A percentile compares a stretch with the other conserved stretches of the same genome.
These are phyloP conservation scores for Vulpes ferrilata DNA, from an alignment of 2,113 vertebrate species.

Conservation along the genomic window DNA sequence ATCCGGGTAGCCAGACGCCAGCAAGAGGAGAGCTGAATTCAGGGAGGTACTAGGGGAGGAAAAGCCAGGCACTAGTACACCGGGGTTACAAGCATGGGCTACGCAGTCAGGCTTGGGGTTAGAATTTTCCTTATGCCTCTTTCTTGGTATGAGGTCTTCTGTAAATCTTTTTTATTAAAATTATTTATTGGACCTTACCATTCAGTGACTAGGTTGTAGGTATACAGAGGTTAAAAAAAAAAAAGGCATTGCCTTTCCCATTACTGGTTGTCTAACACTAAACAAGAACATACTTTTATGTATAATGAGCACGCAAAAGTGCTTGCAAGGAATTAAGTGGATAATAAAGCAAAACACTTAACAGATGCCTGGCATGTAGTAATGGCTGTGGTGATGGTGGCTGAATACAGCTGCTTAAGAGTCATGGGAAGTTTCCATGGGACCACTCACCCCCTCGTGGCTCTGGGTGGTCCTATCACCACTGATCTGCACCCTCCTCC, in stretches of 20 bases:
- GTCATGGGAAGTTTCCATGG: neutral
- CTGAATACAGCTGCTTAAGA: neutral
- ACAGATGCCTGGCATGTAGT: neutral
- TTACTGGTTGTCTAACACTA: neutral
- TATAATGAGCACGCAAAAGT: neutral
- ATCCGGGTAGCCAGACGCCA: neutral
- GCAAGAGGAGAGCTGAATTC: neutral
- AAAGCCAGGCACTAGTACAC: neutral
- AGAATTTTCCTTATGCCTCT: neutral
- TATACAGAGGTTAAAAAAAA: neutral
- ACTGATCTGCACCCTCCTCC: too few relatives aligned
- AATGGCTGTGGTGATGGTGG: neutral
- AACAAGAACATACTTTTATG: neutral
- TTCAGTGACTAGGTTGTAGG: neutral
- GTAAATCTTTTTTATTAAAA: neutral
- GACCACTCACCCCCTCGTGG: accelerated
- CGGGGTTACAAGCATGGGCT: neutral
- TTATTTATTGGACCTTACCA: neutral
- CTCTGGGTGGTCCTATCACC: neutral
- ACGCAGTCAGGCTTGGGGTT: neutral
- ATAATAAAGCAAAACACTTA: neutral
- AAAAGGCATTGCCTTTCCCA: neutral
- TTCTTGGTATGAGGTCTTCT: neutral
- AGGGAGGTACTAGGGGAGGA: neutral
- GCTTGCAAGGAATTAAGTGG: neutral